Evolutionary conservation across 2,888 invertebrate species (phyloP).

Genomic region (Standfussiana lucernea): DNA sequence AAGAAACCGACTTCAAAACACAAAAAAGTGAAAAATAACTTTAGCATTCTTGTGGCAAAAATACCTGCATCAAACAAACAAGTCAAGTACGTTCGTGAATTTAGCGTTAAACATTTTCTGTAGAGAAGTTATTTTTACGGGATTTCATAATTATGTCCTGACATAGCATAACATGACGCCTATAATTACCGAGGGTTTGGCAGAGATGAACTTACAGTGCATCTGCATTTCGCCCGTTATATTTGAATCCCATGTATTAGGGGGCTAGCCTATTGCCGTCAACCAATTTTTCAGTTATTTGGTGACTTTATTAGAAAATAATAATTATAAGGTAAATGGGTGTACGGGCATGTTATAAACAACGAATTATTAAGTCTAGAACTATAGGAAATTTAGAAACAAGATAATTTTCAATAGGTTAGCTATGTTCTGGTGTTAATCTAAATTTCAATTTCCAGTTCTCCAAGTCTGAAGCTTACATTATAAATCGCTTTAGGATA

Average conservation of each 20-base stretch:
- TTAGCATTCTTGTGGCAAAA: no score
- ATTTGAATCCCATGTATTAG: not conserved
- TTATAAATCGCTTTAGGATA: slow-evolving; percentile 18
- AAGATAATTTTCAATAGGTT: slow-evolving; percentile 10
- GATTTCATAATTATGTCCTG: not conserved
- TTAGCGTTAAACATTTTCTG: not conserved
- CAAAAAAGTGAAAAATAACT: no score
- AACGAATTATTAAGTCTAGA: not conserved
- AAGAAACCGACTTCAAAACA: no score
- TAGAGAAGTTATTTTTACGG: slow-evolving; percentile 2
- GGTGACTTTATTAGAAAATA: not conserved
- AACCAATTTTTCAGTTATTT: not conserved
- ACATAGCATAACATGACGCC: not conserved
- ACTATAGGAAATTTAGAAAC: not conserved
- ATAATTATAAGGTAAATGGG: not conserved
- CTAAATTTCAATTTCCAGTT: slow-evolving; percentile 33
- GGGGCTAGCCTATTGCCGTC: not conserved
- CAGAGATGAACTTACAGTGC: not conserved
- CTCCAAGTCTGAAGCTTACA: slow-evolving; percentile 4
- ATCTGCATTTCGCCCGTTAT: not conserved
- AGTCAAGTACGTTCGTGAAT: slow-evolving; percentile 18
- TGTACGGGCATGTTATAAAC: not conserved
- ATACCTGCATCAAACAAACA: no score
- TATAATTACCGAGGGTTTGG: not conserved
- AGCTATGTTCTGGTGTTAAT: not conserved